Percentiles rank a stretch among this genome's conserved stretches.
Evolutionary conservation across 2,797 vertebrate species (phyloP).

Genomic region (Sandelia bainsii): DNA sequence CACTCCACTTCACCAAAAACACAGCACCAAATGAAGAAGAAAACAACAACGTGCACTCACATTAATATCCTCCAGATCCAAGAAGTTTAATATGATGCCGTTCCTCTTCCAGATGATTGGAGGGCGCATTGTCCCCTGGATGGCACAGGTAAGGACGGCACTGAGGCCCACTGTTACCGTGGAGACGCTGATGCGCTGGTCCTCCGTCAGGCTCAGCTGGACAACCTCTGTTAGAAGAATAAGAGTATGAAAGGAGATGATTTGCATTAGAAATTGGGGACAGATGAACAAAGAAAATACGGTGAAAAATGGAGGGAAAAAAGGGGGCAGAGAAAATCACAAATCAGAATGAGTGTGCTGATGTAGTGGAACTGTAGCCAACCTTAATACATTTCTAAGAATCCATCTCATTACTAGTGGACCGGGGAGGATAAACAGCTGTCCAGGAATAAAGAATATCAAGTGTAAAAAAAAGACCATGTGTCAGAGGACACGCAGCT

Average conservation of each 20-base stretch:
- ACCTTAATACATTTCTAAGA: slow-evolving; percentile 54
- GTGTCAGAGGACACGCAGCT: slow-evolving; percentile 66
- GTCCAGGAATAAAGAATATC: slow-evolving; percentile 56
- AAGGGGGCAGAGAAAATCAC: slow-evolving; percentile 27
- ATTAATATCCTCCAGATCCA: slow-evolving; percentile 95
- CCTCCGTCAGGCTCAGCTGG: slow-evolving; percentile 89
- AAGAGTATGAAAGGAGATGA: slow-evolving; percentile 24
- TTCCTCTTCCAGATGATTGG: slow-evolving; percentile 96
- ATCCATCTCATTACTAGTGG: slow-evolving; percentile 56
- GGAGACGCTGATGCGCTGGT: slow-evolving; percentile 86
- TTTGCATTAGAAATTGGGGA: slow-evolving; percentile 5
- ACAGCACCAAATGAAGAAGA: background rate
- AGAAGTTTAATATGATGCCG: slow-evolving; percentile 90
- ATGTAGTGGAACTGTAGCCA: slow-evolving; percentile 50
- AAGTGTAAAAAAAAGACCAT: slow-evolving; percentile 37
- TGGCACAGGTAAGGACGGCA: slow-evolving; percentile 89
- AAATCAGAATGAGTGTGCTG: slow-evolving; percentile 54
- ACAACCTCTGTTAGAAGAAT: slow-evolving; percentile 89
- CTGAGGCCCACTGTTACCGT: slow-evolving; percentile 95
- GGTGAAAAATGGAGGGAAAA: slow-evolving; percentile 12
- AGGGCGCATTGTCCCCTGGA: slow-evolving; percentile 90
- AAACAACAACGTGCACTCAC: slow-evolving; percentile 81
- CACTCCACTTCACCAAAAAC: too few relatives aligned
- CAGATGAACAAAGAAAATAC: slow-evolving; percentile 6
- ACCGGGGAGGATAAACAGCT: slow-evolving; percentile 62